A percentile compares a stretch with the other conserved stretches of the same genome.
phyloP scores from a whole-genome alignment of 2,888 invertebrate genomes.

The Alloplasta piceator region DNA sequence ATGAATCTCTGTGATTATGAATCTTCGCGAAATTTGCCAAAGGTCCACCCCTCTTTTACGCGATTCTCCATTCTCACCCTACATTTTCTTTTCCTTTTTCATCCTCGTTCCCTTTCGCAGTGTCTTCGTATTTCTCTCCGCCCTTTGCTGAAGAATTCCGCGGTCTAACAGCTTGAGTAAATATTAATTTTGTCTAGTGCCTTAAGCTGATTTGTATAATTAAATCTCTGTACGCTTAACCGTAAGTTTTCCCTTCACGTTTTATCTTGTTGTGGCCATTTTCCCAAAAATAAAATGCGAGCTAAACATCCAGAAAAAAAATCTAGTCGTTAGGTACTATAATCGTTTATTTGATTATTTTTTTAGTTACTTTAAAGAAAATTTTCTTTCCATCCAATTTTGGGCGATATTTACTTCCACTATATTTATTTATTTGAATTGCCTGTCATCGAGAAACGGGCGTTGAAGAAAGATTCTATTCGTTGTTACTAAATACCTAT shows the following conservation, averaged over 20 bases:
- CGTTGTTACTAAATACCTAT: too few relatives aligned
- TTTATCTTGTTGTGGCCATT: background rate
- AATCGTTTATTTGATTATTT: too few relatives aligned
- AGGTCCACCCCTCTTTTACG: constrained; percentile 34
- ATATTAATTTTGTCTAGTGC: constrained; percentile 81
- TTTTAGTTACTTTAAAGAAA: too few relatives aligned
- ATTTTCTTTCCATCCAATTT: too few relatives aligned
- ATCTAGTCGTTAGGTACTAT: too few relatives aligned
- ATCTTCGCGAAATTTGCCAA: constrained; percentile 64
- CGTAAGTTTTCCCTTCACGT: background rate
- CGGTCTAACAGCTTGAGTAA: constrained; percentile 76
- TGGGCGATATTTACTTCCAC: too few relatives aligned
- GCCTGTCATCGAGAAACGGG: too few relatives aligned
- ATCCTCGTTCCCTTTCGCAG: background rate
- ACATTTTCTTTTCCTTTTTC: constrained; percentile 15
- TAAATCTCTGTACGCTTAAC: constrained; percentile 73
- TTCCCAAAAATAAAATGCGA: too few relatives aligned
- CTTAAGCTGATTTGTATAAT: constrained; percentile 80
- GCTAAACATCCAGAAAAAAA: too few relatives aligned
- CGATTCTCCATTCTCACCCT: constrained; percentile 34
- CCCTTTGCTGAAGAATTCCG: constrained; percentile 5
- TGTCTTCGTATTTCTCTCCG: too few relatives aligned
- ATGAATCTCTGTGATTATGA: constrained; percentile 78
- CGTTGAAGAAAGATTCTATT: too few relatives aligned
- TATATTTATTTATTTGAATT: too few relatives aligned